A percentile compares a stretch with the other conserved stretches of the same genome.
Conservation (phyloP, 2,113 vertebrate genomes). For the Triplophysa rosa region DNA sequence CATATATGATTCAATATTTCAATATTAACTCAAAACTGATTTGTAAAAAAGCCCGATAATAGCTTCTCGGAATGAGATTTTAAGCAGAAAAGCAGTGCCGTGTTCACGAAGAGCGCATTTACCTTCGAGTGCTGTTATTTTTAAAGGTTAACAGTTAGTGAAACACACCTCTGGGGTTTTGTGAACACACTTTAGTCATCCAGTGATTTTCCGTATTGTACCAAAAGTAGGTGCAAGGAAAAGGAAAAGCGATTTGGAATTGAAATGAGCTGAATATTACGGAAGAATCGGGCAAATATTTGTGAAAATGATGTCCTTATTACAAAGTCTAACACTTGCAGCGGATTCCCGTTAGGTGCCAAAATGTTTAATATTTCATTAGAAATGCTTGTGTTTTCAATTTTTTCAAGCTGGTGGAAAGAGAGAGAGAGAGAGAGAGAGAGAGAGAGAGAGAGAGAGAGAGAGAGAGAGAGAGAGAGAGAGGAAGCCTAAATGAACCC, state of each 20-base stretch:
- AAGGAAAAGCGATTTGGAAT: not conserved
- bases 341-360: not conserved
- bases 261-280: not conserved
- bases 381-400: slow-evolving; percentile 18
- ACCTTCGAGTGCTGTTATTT: not conserved
- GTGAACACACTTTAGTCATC: not conserved
- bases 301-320: slow-evolving; percentile 26
- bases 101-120: not conserved
- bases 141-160: not conserved
- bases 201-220: not conserved
- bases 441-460: not conserved
- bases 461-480: no score
- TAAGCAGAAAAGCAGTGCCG: not conserved
- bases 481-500: slow-evolving; percentile 28
- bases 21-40: no score
- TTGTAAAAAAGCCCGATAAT: not conserved
- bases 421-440: not conserved
- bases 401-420: not conserved
- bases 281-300: not conserved
- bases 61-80: not conserved
- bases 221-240: not conserved
- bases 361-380: slow-evolving; percentile 42
- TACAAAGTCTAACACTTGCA: not conserved
- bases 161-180: not conserved
- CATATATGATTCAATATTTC: no score